These are phyloP conservation scores for Ciconia nigra DNA, from an alignment of 2,797 vertebrate species.

Conservation along the genomic window DNA sequence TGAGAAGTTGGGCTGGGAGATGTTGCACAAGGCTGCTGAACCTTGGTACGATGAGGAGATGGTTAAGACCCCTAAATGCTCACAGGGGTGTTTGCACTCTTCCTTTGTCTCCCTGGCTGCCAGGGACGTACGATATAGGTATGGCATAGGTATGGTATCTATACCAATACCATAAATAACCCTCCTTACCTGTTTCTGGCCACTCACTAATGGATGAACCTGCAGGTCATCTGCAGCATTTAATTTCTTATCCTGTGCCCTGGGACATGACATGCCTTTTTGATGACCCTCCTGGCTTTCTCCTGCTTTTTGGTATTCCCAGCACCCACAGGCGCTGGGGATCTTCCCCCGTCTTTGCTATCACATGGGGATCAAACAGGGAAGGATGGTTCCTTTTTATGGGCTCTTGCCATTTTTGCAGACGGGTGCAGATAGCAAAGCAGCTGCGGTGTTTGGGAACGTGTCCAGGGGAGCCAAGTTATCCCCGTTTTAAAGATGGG, in stretches of 20 bases:
- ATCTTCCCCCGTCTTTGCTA: neutral
- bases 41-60: fast-evolving
- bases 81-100: neutral
- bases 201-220: neutral
- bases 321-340: neutral
- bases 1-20: neutral
- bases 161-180: neutral
- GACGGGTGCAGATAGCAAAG: neutral
- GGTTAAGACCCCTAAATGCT: neutral
- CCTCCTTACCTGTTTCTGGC: neutral
- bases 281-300: neutral
- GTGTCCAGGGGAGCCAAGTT: neutral
- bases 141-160: fast-evolving
- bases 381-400: neutral
- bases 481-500: neutral
- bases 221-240: neutral
- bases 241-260: neutral
- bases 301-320: neutral
- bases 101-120: neutral
- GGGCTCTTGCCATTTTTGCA: neutral
- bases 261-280: neutral
- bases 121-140: fast-evolving
- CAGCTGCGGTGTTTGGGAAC: neutral
- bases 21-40: neutral
- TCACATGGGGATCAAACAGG: fast-evolving